Evolutionary conservation across 1,140 invertebrate species (phyloP), one percentile per base, ranked within the genome.

Genomic region (Scaptomyza montana): DNA sequence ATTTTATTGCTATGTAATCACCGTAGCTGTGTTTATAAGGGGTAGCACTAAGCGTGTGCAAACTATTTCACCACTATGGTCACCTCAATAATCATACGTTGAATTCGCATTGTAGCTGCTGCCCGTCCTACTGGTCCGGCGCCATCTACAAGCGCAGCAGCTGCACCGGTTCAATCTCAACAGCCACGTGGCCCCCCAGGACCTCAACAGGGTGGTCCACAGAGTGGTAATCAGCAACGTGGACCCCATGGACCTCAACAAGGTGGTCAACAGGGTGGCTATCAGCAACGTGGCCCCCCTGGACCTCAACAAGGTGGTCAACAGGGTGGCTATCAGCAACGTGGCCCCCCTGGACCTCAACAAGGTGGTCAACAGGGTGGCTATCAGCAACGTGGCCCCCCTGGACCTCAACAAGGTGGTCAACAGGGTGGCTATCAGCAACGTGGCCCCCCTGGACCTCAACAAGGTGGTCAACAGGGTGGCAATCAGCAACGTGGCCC

Each of bases 371-470:
- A 67, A 25, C 61, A 54, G 12, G 41, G 33, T 36, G 33, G 33
- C 33, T 36, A 36, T 36, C 33, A 36, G 33, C 33, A 36, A 2
- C 56, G 73, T 57, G 64, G 39, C 30, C 33, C 51, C 33, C 45
- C 55, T 13, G 13, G 39, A n/a, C n/a, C 3, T 25, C 46, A 36
- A n/a, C 66, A 74, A 4, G 25, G 45, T 2, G 51, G 64, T 21
- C 57, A 78, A 41, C 69, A 75, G 6, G 19, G 55, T 2, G 64
- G 64, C 21, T 21, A 55, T 3, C 25, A n/a, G 36, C 46, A 43
- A 5, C 43, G 47, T 43, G 39, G 39, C 12, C 33, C 33, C 7
- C 33, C 25, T 33, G 21, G 25, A n/a, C 12, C 12, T 1, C 30
- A 53, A 13, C 51, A 66, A 6, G 54, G 36, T 4, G 56, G 50